These are phyloP conservation scores for Drosophila lacteicornis DNA, from an alignment of 1,140 invertebrate genomes.

Conservation along the genomic window DNA sequence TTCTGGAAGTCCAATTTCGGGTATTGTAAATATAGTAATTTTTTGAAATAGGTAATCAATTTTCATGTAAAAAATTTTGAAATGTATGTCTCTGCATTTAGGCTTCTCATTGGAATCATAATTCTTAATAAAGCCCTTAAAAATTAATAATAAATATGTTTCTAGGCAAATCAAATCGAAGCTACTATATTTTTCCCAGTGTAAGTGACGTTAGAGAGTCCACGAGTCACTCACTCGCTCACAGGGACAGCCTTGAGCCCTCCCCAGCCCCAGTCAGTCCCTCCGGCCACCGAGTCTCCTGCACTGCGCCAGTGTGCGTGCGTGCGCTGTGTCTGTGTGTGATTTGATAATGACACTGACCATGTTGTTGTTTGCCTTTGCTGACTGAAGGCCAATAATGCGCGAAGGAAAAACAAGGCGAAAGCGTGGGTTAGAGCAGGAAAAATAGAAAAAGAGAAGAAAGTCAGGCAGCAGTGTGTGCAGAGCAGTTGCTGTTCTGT, in stretches of 20 bases:
- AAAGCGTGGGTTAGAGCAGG: conserved; percentile 44
- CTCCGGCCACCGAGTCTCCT: conserved; percentile 9
- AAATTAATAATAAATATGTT: background rate
- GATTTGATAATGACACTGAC: conserved; percentile 74
- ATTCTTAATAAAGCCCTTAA: background rate
- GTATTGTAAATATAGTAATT: background rate
- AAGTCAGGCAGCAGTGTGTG: conserved; percentile 5
- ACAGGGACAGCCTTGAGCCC: conserved; percentile 46
- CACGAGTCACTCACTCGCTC: conserved; percentile 36
- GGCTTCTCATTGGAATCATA: too few species aligned
- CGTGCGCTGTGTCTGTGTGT: conserved; percentile 39
- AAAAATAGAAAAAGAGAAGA: conserved; percentile 22
- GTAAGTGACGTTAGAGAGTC: conserved; percentile 32
- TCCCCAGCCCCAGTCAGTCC: background rate
- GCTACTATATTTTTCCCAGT: conserved; percentile 6
- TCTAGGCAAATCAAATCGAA: background rate
- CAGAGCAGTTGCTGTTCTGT: conserved; percentile 40
- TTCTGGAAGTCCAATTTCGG: background rate
- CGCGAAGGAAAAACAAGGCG: conserved; percentile 40
- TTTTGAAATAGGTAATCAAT: too few species aligned
- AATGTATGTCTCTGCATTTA: background rate
- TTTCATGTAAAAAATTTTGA: background rate
- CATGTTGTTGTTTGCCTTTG: conserved; percentile 56
- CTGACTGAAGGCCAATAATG: conserved; percentile 46
- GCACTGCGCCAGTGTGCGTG: conserved; percentile 22